Conservation (phyloP, 1,140 invertebrate species). For the Euglossa dilemma region DNA sequence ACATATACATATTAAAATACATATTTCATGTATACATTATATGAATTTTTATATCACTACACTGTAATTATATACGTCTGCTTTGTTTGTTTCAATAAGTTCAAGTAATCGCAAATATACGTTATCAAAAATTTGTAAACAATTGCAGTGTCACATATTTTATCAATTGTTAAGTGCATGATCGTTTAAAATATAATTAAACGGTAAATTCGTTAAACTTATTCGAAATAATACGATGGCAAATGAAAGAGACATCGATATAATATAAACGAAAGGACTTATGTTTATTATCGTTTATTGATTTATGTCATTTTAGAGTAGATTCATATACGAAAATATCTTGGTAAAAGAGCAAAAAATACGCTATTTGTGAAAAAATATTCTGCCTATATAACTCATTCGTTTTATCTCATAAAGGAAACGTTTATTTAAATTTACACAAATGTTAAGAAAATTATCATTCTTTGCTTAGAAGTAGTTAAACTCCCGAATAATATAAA, state of each 20-base stretch:
- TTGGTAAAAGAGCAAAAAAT: neutral
- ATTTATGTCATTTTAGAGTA: neutral
- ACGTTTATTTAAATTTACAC: neutral
- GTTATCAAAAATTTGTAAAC: neutral
- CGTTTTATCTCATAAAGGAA: neutral
- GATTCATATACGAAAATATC: neutral
- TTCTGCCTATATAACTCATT: neutral
- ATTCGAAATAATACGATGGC: neutral
- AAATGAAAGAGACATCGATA: neutral
- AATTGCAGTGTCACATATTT: neutral
- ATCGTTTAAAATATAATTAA: neutral
- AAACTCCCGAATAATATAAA: neutral
- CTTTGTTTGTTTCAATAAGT: neutral
- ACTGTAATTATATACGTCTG: neutral
- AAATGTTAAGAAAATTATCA: neutral
- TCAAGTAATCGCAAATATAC: neutral
- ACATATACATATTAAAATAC: neutral
- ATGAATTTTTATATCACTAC: neutral
- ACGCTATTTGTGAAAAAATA: neutral
- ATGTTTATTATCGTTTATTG: slow-evolving; percentile 20
- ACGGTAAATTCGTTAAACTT: neutral
- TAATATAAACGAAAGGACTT: neutral
- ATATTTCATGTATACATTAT: neutral
- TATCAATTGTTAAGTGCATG: neutral
- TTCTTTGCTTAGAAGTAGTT: neutral